Evolutionary conservation across 2,113 vertebrate species (phyloP).

Genomic region (Pterocles burchelli): DNA sequence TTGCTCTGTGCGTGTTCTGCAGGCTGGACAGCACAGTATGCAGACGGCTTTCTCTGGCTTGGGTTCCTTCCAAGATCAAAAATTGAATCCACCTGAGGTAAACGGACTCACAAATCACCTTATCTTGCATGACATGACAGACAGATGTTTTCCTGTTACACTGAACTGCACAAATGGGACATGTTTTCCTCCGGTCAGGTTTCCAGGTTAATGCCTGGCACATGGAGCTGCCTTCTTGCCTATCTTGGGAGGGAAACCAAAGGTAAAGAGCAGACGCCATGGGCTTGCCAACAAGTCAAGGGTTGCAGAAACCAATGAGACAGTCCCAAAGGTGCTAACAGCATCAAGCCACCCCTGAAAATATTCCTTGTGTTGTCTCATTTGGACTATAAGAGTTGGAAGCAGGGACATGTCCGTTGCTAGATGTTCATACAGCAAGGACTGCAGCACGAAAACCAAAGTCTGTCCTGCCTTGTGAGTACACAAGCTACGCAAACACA

Average conservation of each 20-base stretch:
- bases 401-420: neutral
- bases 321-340: neutral
- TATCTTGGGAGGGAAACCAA: neutral
- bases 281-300: neutral
- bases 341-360: neutral
- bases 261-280: neutral
- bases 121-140: neutral
- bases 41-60: neutral
- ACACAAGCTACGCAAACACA: neutral
- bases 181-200: neutral
- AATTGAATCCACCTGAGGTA: slow-evolving; percentile 61
- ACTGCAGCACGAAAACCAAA: neutral
- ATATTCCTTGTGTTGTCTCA: neutral
- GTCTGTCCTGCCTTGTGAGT: neutral
- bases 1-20: neutral
- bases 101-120: slow-evolving; percentile 35
- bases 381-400: neutral
- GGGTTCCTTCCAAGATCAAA: slow-evolving; percentile 39
- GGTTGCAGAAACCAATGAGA: neutral
- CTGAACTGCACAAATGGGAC: slow-evolving; percentile 29
- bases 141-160: slow-evolving; percentile 37
- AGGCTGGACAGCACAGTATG: slow-evolving; percentile 1
- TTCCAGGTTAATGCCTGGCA: slow-evolving; percentile 16
- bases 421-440: neutral
- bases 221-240: neutral